Percentiles rank a stretch among this genome's conserved stretches.
These are phyloP conservation scores for Antheraea assamensis DNA, from an alignment of 2,888 invertebrate genomes.

Conservation along the genomic window DNA sequence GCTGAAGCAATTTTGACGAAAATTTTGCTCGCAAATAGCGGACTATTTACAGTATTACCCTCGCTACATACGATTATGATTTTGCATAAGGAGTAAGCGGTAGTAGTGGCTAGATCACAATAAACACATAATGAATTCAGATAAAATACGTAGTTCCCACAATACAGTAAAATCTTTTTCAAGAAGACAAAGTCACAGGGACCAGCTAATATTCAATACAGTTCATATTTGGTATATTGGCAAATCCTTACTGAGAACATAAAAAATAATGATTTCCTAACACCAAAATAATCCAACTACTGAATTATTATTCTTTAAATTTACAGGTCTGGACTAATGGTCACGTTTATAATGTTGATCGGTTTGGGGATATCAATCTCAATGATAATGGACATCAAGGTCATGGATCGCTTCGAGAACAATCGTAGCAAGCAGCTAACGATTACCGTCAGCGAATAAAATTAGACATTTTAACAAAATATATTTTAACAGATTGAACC, in stretches of 20 bases:
- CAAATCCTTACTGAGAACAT: neutral
- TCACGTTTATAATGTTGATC: slow-evolving; percentile 87
- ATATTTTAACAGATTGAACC: neutral
- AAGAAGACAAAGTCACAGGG: too few species aligned
- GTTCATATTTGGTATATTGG: too few species aligned
- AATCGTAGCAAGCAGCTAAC: slow-evolving; percentile 96
- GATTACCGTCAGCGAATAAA: slow-evolving; percentile 87
- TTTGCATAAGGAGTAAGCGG: too few species aligned
- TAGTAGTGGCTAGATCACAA: too few species aligned
- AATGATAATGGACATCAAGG: slow-evolving; percentile 96
- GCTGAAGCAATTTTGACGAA: too few species aligned
- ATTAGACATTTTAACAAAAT: neutral
- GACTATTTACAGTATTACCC: too few species aligned
- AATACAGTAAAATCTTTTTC: too few species aligned
- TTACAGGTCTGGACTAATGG: slow-evolving; percentile 89
- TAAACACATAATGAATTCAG: too few species aligned
- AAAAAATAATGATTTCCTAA: neutral
- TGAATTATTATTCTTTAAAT: neutral
- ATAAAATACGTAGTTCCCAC: too few species aligned
- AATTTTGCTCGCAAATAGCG: too few species aligned
- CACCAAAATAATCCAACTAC: neutral
- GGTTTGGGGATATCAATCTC: slow-evolving; percentile 91
- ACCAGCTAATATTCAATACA: too few species aligned
- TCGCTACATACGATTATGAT: too few species aligned
- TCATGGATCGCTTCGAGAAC: slow-evolving; percentile 98